A percentile compares a stretch with the other conserved stretches of the same genome.
phyloP scores from a whole-genome alignment of 2,797 vertebrate species.

The Synanceia verrucosa region DNA sequence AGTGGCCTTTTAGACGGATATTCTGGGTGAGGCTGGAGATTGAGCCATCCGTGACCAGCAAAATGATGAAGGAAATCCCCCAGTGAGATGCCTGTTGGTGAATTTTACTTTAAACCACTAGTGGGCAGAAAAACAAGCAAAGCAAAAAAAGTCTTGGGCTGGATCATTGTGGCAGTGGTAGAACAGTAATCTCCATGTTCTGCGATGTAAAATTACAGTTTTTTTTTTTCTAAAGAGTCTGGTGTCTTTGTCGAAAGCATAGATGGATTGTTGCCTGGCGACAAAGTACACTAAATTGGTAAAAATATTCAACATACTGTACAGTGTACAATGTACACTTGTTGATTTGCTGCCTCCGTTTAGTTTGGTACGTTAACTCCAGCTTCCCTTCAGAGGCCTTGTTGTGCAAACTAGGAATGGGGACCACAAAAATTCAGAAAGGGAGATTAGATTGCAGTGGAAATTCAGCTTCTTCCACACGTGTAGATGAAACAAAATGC shows the following conservation, averaged over 20 bases:
- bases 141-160: background rate
- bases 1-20: constrained; percentile 39
- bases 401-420: background rate
- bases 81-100: background rate
- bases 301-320: too few species aligned
- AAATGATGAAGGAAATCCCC: background rate
- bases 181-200: too few species aligned
- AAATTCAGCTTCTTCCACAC: background rate
- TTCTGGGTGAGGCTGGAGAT: constrained; percentile 27
- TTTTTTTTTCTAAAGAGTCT: too few species aligned
- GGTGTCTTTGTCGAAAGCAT: too few species aligned
- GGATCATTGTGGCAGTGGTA: background rate
- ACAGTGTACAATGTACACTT: too few species aligned
- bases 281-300: too few species aligned
- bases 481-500: background rate
- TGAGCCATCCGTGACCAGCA: constrained; percentile 1
- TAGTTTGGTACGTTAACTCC: too few species aligned
- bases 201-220: too few species aligned
- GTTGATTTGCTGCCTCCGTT: too few species aligned
- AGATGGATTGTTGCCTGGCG: too few species aligned
- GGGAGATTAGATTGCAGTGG: background rate
- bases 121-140: background rate
- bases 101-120: background rate
- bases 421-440: background rate
- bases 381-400: too few species aligned